Evolutionary conservation across 2,113 vertebrate species (phyloP).

Genomic region (Cervus canadensis): DNA sequence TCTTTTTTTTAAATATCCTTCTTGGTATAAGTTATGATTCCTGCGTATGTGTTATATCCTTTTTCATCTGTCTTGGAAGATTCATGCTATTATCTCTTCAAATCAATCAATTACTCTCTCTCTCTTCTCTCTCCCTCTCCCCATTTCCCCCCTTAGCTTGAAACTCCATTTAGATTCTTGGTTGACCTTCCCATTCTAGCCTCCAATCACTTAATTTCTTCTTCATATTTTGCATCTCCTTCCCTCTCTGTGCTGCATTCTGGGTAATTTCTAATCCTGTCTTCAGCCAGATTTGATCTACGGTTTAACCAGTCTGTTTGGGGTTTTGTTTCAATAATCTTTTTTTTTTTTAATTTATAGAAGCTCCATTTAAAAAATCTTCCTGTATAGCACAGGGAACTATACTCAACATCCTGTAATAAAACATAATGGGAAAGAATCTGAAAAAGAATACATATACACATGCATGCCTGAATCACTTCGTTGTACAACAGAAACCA

Average conservation of each 20-base stretch:
- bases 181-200: not conserved
- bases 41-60: not conserved
- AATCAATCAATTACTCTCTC: not conserved
- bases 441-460: not conserved
- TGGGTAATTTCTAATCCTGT: constrained; percentile 14
- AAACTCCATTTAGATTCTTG: constrained; percentile 1
- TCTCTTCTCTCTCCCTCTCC: not conserved
- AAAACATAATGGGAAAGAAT: not conserved
- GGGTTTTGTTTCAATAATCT: not conserved
- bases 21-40: not conserved
- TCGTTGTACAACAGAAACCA: not conserved
- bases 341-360: constrained; percentile 1
- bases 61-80: constrained; percentile 31
- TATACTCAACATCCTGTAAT: not conserved
- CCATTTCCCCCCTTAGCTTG: not conserved
- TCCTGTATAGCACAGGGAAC: not conserved
- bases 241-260: not conserved
- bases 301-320: not conserved
- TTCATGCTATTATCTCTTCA: constrained; percentile 15
- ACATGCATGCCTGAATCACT: not conserved
- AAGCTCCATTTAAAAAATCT: constrained; percentile 11
- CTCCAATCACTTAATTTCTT: not conserved
- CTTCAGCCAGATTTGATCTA: constrained; percentile 14
- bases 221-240: constrained; percentile 8
- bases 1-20: not conserved